These are phyloP conservation scores for Eristalis intricaria DNA, from an alignment of 2,888 invertebrate species.

Conservation along the genomic window DNA sequence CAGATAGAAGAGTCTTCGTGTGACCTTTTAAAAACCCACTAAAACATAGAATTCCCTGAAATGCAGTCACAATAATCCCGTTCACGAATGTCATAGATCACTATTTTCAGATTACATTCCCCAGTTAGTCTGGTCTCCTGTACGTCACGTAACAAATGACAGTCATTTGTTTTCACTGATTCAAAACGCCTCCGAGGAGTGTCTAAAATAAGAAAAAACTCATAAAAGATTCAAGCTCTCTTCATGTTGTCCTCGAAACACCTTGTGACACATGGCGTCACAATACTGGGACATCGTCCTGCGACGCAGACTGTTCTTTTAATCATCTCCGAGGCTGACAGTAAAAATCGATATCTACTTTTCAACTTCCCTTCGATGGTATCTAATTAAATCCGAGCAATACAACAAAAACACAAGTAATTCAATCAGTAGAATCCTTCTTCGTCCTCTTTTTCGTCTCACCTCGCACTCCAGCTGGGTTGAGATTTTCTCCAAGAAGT, in stretches of 20 bases:
- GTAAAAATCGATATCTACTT: not conserved
- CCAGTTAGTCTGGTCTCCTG: no score
- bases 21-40: no score
- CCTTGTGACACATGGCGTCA: not conserved
- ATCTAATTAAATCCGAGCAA: constrained; percentile 24
- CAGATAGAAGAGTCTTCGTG: no score
- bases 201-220: not conserved
- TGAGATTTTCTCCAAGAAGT: not conserved
- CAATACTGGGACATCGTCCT: not conserved
- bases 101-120: no score
- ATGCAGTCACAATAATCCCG: no score
- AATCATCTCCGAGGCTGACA: not conserved
- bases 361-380: not conserved
- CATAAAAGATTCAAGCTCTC: not conserved
- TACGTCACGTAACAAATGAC: not conserved
- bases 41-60: no score
- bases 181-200: not conserved
- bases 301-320: not conserved
- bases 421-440: constrained; percentile 21
- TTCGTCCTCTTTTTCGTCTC: not conserved
- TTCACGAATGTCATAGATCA: no score
- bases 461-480: not conserved
- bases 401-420: not conserved
- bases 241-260: not conserved
- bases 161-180: not conserved